Base-by-base conservation (phyloP, 1,140 invertebrate genomes). In the Anthonomus grandis region DNA sequence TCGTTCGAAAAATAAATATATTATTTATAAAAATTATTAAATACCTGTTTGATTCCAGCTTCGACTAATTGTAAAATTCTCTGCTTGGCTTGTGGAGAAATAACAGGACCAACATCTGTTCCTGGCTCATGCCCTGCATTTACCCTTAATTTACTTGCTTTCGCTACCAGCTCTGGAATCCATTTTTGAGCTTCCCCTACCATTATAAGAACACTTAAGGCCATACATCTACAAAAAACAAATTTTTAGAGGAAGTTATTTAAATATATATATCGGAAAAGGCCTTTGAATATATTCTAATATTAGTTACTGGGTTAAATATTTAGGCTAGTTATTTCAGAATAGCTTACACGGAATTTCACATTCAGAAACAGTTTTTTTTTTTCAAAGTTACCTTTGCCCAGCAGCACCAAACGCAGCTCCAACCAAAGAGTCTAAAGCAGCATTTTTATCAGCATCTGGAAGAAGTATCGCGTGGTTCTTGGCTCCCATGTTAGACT, bases 401-500 rank as follows among this genome's bases (percentile, higher is more conserved):
- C 90, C 89, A 37, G 90, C 90, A 1, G 90, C 89, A 0, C 97
- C 97, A 76, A 98, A 99, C 0, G 94, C 96, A 22, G 97, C 96
- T 0, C 97, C 97, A 21, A 90, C 85, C 34, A 99, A 78, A 71
- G 94, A 91, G 60, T 97, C 97, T 1, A 98, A 76, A 0, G 95
- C 95, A 66, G 93, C 87, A 70, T 97, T 95, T 75, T 98, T 98
- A 73, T 98, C 97, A 10, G 96, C 96, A 78, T 99, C 97, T 13
- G 94, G 87, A 81, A 99, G 83, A 27, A 99, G 84, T 5, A 99
- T 86, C 50, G 96, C 96, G 74, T 99, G 97, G 75, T 99, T 99
- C 77, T 99, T 99, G 1, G 97, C 97, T 17, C 96, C 96, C 92
- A 98, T 95, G 72, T 99, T 98, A 41, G 91, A 92, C 75, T 99